Percentiles rank a stretch among this genome's conserved stretches.
These are phyloP conservation scores for Crotalus helleri DNA, from an alignment of 2,113 vertebrate genomes.

Conservation along the genomic window DNA sequence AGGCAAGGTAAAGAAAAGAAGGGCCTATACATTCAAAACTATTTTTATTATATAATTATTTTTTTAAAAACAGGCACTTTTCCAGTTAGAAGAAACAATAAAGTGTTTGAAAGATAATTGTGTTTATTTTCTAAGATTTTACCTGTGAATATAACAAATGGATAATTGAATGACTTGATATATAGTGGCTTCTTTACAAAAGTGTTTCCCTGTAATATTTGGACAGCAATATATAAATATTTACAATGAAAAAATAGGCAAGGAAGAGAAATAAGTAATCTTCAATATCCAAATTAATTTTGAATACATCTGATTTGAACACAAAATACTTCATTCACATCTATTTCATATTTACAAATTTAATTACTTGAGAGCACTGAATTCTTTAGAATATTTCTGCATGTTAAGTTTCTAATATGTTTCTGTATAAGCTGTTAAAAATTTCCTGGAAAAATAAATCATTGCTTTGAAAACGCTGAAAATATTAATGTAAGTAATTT, in stretches of 20 bases:
- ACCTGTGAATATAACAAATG: constrained; percentile 48
- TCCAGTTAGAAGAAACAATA: constrained; percentile 22
- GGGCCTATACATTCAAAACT: neutral
- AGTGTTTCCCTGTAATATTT: constrained; percentile 30
- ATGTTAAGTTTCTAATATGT: constrained; percentile 2
- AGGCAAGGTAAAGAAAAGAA: neutral
- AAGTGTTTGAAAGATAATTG: constrained; percentile 42
- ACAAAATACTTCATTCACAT: constrained; percentile 42
- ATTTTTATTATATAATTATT: constrained; percentile 1
- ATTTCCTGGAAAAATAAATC: constrained; percentile 40
- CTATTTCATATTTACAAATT: constrained; percentile 6
- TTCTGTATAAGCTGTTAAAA: constrained; percentile 9
- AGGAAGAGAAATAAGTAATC: constrained; percentile 45
- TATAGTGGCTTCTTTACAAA: constrained; percentile 54
- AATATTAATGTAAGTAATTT: constrained; percentile 36
- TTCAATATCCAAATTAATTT: constrained; percentile 33
- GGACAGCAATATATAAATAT: constrained; percentile 59
- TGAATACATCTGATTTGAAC: constrained; percentile 43
- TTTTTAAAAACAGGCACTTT: constrained; percentile 3
- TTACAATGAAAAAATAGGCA: constrained; percentile 66
- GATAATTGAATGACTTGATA: constrained; percentile 50
- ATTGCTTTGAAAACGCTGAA: constrained; percentile 47
- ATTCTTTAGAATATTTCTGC: neutral
- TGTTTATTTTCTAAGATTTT: constrained; percentile 52
- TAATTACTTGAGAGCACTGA: neutral